Base-by-base conservation (phyloP, 2,797 vertebrate genomes). In the Hoplostethus atlanticus region DNA sequence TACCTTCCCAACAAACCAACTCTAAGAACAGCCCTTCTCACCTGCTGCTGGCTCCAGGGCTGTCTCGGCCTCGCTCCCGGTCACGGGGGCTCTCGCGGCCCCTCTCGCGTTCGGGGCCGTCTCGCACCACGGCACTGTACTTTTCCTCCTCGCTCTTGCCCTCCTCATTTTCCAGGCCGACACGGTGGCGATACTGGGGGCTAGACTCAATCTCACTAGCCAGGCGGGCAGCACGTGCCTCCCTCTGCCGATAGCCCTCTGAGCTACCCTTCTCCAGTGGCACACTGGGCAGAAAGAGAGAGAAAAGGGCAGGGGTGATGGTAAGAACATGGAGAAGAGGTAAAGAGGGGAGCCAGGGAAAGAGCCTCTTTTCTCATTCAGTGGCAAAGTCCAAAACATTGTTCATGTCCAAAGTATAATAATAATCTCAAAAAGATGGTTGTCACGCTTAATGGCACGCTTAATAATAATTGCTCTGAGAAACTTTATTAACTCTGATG, bases 181-280 rank as follows among this genome's bases (percentile, higher is more conserved):
- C 95, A 0, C 96, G 94, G 44, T 95, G 92, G 64, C 96, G 94
- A 84, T 97, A 97, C 85, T 97, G 97, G 0, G 96, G 94, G 54
- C 95, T 98, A 0, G 96, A 95, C 73, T 98, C 97, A 10, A 98
- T 98, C 89, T 98, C 97, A 28, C 91, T 95, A 65, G 96, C 97
- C 70, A 98, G 83, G 10, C 96, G 95, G 8, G 96, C 90, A 0
- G 97, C 97, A 0, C 97, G 95, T 0, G 96, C 95, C 83, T 98
- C 96, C 68, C 97, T 89, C 85, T 97, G 96, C 5, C 96, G 93
- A 83, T 91, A 98, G 46, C 93, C 88, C 48, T 97, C 97, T 0
- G 96, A 93, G 79, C 94, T 97, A 56, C 96, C 96, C 54, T 94
- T 95, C 77, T 98, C 97, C 72, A 98, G 90, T 5, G 96, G 96